Base-by-base conservation (phyloP, 2,113 vertebrate species). In the Kryptolebias marmoratus region DNA sequence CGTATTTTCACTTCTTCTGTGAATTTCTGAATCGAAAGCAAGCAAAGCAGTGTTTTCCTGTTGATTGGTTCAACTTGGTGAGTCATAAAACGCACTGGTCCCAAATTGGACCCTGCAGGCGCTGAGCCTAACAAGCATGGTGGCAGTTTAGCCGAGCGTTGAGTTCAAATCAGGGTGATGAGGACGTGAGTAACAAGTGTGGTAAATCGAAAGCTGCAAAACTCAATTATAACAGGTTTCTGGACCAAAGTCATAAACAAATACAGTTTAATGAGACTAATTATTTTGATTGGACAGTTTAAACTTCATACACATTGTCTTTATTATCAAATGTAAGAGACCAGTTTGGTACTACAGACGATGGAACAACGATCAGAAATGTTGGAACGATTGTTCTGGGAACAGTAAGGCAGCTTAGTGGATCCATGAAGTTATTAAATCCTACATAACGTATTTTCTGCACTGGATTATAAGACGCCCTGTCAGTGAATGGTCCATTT, bases 141-240 rank as follows among this genome's bases (percentile, higher is more conserved):
- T 53, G 59, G 63, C 36, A 5, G 52, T 50, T 81, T 59, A 62
- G 69, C 56, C 31, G 42, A 36, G 56, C 68, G 31, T 56, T 47
- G 47, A 74, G 77, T 83, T 87, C 75, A 87, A 47, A 44, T 16
- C n/a, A 4, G 39, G 77, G 82, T 73, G 77, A 71, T 15, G 22
- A 45, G 62, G 27, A 73, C n/a, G 4, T 52, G 49, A 22, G 9
- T 18, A 5, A 16, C 16, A n/a, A 50, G 13, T 5, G 16, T 13
- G 12, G 44, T 4, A n/a, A 5, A 50, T 1, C 44, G 56, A 11
- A 42, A 59, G 16, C 36, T 59, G 57, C 18, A 59, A 2, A 3
- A 4, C n/a, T 59, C 47, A 48, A 14, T 48, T 48, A 11, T 16
- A 49, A 5, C 15, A 49, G 49, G 36, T 9, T 52, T 52, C 49